Percentiles rank a stretch among this genome's conserved stretches.
These are phyloP conservation scores for Eptatretus atami DNA, from an alignment of 2,797 vertebrate species.

Conservation along the genomic window DNA sequence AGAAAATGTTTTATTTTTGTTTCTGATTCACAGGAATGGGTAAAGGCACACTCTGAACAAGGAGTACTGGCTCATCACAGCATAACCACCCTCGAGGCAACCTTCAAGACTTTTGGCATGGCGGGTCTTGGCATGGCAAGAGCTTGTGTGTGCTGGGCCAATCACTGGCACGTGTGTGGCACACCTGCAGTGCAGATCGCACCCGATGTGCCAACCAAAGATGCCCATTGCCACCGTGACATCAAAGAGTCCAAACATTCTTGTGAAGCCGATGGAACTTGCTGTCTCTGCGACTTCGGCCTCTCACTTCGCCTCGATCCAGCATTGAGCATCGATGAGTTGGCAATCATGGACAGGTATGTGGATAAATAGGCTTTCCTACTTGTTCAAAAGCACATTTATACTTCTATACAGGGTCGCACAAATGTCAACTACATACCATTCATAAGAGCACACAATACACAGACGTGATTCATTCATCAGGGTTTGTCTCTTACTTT, in stretches of 20 bases:
- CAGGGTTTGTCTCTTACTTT: too few species aligned
- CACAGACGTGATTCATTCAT: too few species aligned
- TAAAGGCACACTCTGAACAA: conserved; percentile 43
- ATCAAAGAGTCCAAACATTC: conserved; percentile 85
- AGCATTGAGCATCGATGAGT: conserved; percentile 53
- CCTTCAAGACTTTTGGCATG: conserved; percentile 51
- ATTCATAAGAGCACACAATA: too few species aligned
- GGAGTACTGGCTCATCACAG: conserved; percentile 84
- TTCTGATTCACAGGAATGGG: too few species aligned
- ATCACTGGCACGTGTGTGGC: conserved; percentile 45
- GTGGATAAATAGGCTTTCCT: too few species aligned
- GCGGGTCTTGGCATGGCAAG: conserved; percentile 71
- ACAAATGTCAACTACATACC: too few species aligned
- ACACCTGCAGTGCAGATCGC: conserved; percentile 67
- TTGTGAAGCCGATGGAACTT: conserved; percentile 68
- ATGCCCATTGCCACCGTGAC: conserved; percentile 74
- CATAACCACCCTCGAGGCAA: conserved; percentile 61
- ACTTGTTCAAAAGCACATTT: too few species aligned
- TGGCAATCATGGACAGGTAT: conserved; percentile 74
- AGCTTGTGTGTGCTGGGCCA: conserved; percentile 41
- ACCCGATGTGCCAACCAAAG: conserved; percentile 44
- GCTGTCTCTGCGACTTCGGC: conserved; percentile 79
- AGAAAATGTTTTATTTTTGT: too few species aligned
- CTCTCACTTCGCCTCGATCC: conserved; percentile 56
- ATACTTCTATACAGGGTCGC: too few species aligned